Base-by-base conservation (phyloP, 30 jellyfish, hydroid and myxozoan species). In the Turritopsis dohrnii region DNA sequence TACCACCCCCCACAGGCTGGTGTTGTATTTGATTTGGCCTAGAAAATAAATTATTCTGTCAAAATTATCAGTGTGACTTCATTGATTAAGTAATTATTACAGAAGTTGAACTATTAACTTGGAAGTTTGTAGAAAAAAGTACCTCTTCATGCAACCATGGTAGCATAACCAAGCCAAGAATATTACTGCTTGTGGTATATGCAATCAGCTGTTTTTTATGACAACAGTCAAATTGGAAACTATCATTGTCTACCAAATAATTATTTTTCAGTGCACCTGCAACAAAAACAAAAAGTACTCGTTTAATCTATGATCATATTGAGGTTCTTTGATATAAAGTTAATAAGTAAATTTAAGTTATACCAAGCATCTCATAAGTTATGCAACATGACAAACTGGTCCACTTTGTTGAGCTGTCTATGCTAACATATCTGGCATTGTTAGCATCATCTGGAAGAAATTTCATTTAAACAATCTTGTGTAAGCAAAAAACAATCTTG, bases 291-390 rank as follows among this genome's bases (percentile, higher is more conserved):
- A n/a, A n/a, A n/a, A n/a, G n/a, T n/a, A n/a, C n/a, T n/a, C n/a
- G n/a, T n/a, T n/a, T n/a, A 41, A 41, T 41, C 13, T 41, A 41
- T 3, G 13, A 3, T 41, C 5, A 3, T 41, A 13, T 41, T 41
- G 5, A 41, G 13, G 5, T 41, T 5, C 19, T 69, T 69, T 16
- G 19, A 19, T n/a, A 69, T 17, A 69, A 23, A 1, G 9, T n/a
- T 8, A 69, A n/a, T 19, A 1, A n/a, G 19, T 7, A 19, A 19
- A 69, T 8, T n/a, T 69, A n/a, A n/a, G n/a, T n/a, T 9, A 69
- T 69, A 69, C 77, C 77, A n/a, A 69, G 77, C 77, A 69, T n/a
- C 30, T 69, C 77, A 27, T 69, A 69, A 7, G 77, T n/a, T n/a
- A 69, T 69, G 28, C 17, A n/a, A 69, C 77, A 69, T 9, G 77